These are phyloP conservation scores for Melikaiella ostensackeni DNA, from an alignment of 2,888 invertebrate genomes.

Conservation along the genomic window DNA sequence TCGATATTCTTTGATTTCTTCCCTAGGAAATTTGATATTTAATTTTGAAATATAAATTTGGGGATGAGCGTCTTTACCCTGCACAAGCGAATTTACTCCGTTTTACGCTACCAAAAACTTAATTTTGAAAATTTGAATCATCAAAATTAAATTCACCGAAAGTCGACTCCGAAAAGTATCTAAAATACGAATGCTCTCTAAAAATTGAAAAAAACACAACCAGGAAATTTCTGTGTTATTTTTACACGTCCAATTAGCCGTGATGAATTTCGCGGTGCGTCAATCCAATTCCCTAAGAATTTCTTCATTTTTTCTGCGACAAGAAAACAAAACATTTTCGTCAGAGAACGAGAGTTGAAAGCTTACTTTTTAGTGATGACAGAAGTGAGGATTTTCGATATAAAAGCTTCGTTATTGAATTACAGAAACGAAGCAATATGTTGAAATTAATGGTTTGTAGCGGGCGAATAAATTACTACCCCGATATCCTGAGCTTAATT, in stretches of 20 bases:
- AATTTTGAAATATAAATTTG: too few species aligned
- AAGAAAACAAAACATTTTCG: background rate
- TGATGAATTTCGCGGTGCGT: background rate
- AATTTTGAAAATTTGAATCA: background rate
- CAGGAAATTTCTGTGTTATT: background rate
- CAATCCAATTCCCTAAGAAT: background rate
- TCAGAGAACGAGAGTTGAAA: background rate
- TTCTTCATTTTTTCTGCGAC: background rate
- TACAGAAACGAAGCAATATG: constrained; percentile 20
- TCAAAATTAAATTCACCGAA: too few species aligned
- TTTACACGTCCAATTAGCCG: background rate
- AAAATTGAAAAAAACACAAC: background rate
- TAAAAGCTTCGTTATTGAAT: constrained; percentile 6
- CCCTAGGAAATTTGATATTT: too few species aligned
- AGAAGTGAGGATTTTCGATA: background rate
- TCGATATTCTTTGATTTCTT: too few species aligned
- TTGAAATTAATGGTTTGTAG: constrained; percentile 21
- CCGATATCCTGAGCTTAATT: constrained; percentile 28
- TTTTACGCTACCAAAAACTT: too few species aligned
- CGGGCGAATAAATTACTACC: constrained; percentile 35
- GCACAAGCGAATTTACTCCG: too few species aligned
- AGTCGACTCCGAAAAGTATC: too few species aligned
- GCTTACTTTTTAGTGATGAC: background rate
- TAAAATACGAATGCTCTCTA: background rate
- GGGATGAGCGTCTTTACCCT: too few species aligned